These are phyloP conservation scores for Nibea coibor DNA, from an alignment of 2,113 vertebrate genomes.

Conservation along the genomic window DNA sequence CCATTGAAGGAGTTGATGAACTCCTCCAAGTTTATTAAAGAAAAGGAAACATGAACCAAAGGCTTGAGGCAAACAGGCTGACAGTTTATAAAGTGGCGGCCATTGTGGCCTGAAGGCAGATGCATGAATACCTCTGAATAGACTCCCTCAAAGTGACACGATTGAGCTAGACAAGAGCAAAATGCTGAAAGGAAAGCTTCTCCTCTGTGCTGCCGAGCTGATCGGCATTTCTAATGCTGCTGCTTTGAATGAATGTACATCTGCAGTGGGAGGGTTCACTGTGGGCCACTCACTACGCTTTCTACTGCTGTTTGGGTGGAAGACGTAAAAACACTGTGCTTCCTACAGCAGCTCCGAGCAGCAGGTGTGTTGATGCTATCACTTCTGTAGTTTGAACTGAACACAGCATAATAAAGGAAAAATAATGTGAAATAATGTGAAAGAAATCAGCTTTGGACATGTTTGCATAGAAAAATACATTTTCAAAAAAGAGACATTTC, in stretches of 20 bases:
- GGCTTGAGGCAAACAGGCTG: constrained; percentile 89
- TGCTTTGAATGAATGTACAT: constrained; percentile 92
- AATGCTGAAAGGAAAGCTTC: constrained; percentile 88
- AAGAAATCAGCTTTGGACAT: too few relatives aligned
- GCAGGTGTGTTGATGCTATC: constrained; percentile 63
- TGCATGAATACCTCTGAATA: constrained; percentile 98
- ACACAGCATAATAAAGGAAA: background rate
- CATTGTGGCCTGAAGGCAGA: constrained; percentile 92
- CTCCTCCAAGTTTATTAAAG: constrained; percentile 99
- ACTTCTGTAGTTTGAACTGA: background rate
- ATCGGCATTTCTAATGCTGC: constrained; percentile 82
- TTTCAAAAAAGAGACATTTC: too few relatives aligned
- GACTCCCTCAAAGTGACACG: constrained; percentile 95
- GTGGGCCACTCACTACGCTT: constrained; percentile 49
- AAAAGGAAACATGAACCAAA: constrained; percentile 87
- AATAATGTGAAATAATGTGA: background rate
- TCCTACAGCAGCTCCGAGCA: constrained; percentile 47
- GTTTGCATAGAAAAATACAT: too few relatives aligned
- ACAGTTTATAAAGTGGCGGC: constrained; percentile 93
- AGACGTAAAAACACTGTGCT: constrained; percentile 62
- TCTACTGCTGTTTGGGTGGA: constrained; percentile 48
- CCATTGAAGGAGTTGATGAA: constrained; percentile 95
- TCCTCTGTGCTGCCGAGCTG: constrained; percentile 78
- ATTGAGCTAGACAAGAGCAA: constrained; percentile 94
- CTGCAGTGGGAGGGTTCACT: constrained; percentile 84